phyloP scores from a whole-genome alignment of 2,888 invertebrate genomes.

The Shargacucullia verbasci region DNA sequence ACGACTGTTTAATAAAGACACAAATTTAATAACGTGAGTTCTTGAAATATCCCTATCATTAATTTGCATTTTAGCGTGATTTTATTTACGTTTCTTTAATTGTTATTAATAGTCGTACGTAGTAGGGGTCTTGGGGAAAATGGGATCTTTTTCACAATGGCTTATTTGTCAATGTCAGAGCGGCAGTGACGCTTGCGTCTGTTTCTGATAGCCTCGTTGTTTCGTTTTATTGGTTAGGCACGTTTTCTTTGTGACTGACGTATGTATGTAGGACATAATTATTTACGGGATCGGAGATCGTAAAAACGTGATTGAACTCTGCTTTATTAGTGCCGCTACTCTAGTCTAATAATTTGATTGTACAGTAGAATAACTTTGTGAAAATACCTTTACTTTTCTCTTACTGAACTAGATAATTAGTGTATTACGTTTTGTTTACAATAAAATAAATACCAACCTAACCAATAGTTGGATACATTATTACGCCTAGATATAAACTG shows the following conservation, averaged over 20 bases:
- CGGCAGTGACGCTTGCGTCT: constrained; percentile 78
- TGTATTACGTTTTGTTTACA: not conserved
- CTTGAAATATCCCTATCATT: constrained; percentile 53
- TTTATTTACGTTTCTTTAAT: constrained; percentile 58
- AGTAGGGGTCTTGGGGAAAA: constrained; percentile 75
- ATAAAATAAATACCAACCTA: constrained; percentile 5
- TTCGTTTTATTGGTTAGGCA: constrained; percentile 78
- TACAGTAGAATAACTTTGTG: constrained; percentile 1
- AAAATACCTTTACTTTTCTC: no score
- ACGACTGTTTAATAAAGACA: constrained; percentile 40
- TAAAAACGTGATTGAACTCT: constrained; percentile 25
- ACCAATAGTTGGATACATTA: constrained; percentile 18
- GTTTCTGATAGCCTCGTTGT: constrained; percentile 80
- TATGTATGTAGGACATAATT: constrained; percentile 53
- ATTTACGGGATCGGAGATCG: constrained; percentile 39
- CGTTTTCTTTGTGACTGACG: constrained; percentile 64
- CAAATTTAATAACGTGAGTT: constrained; percentile 49
- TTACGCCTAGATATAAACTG: constrained; percentile 5
- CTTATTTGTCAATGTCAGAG: constrained; percentile 84
- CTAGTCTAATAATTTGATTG: constrained; percentile 10
- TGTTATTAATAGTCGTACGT: constrained; percentile 67
- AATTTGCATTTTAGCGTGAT: constrained; percentile 55
- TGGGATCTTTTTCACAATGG: constrained; percentile 81
- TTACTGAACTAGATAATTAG: no score
- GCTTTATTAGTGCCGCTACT: constrained; percentile 22